Evolutionary conservation across 2,797 vertebrate species (phyloP).

Genomic region (Mus spretus): DNA sequence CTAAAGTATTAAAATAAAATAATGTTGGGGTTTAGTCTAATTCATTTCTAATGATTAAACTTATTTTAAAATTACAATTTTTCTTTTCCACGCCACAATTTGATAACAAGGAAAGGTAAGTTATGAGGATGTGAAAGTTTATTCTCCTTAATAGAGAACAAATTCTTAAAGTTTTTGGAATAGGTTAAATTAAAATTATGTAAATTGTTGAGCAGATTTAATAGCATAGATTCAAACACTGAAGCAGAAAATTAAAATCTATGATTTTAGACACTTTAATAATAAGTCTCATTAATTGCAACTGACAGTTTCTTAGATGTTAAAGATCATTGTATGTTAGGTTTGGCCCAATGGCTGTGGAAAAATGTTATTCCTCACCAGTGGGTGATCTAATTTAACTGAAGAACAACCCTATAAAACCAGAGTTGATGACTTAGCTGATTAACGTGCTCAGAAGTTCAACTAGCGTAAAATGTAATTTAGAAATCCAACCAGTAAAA

Average conservation of each 20-base stretch:
- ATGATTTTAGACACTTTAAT: conserved; percentile 79
- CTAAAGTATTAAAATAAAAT: background rate
- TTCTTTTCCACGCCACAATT: background rate
- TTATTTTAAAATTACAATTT: conserved; percentile 31
- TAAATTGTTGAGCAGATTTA: conserved; percentile 63
- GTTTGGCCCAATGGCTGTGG: conserved; percentile 58
- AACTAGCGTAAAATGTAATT: conserved; percentile 33
- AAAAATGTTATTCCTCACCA: conserved; percentile 79
- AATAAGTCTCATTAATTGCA: conserved; percentile 83
- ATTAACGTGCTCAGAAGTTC: conserved; percentile 66
- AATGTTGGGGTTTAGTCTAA: background rate
- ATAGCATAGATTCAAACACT: conserved; percentile 53
- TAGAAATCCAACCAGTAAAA: conserved; percentile 56
- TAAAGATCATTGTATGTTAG: conserved; percentile 78
- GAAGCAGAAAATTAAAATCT: conserved; percentile 83
- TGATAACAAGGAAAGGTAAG: conserved; percentile 40
- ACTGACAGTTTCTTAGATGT: conserved; percentile 61
- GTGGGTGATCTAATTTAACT: conserved; percentile 77
- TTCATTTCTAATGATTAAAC: background rate
- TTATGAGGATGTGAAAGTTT: background rate
- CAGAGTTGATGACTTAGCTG: conserved; percentile 65
- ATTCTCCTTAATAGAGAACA: background rate
- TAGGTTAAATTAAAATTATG: conserved; percentile 64
- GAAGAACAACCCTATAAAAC: conserved; percentile 67
- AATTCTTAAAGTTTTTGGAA: conserved; percentile 36